Evolutionary conservation across 2,888 invertebrate species (phyloP), one percentile per base, ranked within the genome.

Genomic region (Alviniconcha strummeri): DNA sequence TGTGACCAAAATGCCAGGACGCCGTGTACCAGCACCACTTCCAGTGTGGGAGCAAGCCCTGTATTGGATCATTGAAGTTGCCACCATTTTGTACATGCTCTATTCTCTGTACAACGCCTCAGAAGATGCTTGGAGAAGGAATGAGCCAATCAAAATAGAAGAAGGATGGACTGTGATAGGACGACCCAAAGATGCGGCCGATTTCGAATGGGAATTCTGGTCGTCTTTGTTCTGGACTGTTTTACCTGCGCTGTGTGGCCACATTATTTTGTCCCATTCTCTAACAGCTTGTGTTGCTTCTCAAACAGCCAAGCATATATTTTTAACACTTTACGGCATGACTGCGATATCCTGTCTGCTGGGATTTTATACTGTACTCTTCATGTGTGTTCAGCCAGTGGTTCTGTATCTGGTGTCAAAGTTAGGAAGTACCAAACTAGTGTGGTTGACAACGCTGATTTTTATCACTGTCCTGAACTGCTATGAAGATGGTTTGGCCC

Each of bases 141-240:
- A 71, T 15, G 81, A 76, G 67, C 77, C 71, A 9, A 55, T 81
- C 55, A 71, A 69, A 17, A 67, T 81, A 4, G 77, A 77, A 19
- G 19, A 56, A 9, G 60, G 81, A 9, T 81, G 81, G 76, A 9
- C 60, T 11, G 13, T 71, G n/a, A 15, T 82, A 15, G 75, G 75
- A 36, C 36, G 77, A 82, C 82, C 82, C 9, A 69, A 11, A 94
- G 97, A 97, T 94, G 93, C 94, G 55, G 95, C 96, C 52, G 96
- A 97, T 93, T 94, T 95, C 90, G 97, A 97, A 94, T 97, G 96
- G 96, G 95, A 94, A 90, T 94, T 95, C 84, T 96, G 96, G 95
- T 95, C 95, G 89, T 95, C 94, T 87, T 94, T 95, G 83, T 92
- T 96, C 81, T 91, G 93, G 76, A 93, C 92, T 86, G 92, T 95